These are phyloP conservation scores for Hydrotaea cyrtoneurina DNA, from an alignment of 2,888 invertebrate genomes.

Conservation along the genomic window DNA sequence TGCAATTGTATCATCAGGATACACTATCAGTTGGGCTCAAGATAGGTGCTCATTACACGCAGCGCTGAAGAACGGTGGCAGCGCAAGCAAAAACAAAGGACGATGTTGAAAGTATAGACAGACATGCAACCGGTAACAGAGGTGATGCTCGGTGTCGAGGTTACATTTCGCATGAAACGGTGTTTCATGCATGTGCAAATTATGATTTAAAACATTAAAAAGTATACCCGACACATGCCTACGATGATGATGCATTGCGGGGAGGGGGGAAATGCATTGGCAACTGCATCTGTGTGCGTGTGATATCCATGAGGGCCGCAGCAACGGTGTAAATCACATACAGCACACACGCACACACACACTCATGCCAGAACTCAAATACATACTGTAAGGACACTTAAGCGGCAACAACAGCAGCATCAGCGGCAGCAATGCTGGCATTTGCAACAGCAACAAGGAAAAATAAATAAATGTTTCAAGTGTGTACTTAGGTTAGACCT, in stretches of 20 bases:
- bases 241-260: too few relatives aligned
- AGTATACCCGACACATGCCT: not conserved
- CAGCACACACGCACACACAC: not conserved
- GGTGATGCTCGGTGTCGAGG: constrained; percentile 1
- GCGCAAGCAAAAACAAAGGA: not conserved
- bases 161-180: not conserved
- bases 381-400: constrained; percentile 21
- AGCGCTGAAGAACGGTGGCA: not conserved
- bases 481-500: constrained; percentile 64
- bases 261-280: too few relatives aligned
- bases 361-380: not conserved
- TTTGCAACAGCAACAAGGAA: constrained; percentile 21
- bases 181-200: not conserved
- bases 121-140: not conserved
- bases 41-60: not conserved
- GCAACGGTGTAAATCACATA: not conserved
- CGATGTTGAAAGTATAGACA: not conserved
- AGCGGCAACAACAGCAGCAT: constrained; percentile 14
- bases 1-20: constrained; percentile 5
- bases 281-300: too few relatives aligned
- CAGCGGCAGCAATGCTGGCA: not conserved
- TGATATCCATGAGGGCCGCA: not conserved
- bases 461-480: constrained; percentile 58
- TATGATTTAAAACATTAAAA: constrained; percentile 10
- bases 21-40: not conserved